These are phyloP conservation scores for Craseonycteris thonglongyai DNA, from an alignment of 2,113 vertebrate species.

Conservation along the genomic window DNA sequence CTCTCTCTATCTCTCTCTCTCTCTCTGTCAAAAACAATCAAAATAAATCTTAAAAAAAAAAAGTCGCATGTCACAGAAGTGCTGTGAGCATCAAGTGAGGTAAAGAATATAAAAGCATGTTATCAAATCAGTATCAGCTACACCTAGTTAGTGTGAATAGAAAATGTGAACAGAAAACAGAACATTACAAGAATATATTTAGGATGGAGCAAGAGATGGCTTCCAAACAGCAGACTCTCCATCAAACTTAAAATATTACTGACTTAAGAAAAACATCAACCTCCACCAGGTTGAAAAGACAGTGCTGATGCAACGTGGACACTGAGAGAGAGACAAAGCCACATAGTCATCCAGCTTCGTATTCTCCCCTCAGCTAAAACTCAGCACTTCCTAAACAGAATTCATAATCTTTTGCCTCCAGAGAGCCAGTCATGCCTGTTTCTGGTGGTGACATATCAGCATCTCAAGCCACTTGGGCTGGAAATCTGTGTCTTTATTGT, in stretches of 20 bases:
- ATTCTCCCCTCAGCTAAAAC: not conserved
- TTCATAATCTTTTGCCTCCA: not conserved
- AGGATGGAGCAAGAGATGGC: not conserved
- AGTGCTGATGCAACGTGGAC: not conserved
- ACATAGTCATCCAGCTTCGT: not conserved
- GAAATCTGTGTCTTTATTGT: not conserved
- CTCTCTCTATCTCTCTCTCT: too few relatives aligned
- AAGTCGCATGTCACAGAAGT: not conserved
- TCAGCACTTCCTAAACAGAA: not conserved
- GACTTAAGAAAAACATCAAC: not conserved
- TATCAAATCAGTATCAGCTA: not conserved
- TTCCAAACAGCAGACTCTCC: not conserved
- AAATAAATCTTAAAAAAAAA: too few relatives aligned
- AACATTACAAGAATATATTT: not conserved
- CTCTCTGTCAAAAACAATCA: too few relatives aligned
- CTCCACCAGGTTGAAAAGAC: not conserved
- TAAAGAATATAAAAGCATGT: not conserved
- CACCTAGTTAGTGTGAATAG: not conserved
- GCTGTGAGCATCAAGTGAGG: not conserved
- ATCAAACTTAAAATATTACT: not conserved
- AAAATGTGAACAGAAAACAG: not conserved
- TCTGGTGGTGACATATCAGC: not conserved
- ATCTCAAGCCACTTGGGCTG: not conserved
- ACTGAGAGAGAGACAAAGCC: not conserved
- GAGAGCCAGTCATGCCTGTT: not conserved